phyloP scores from a whole-genome alignment of 2,888 invertebrate species.

The Coenonympha arcania region DNA sequence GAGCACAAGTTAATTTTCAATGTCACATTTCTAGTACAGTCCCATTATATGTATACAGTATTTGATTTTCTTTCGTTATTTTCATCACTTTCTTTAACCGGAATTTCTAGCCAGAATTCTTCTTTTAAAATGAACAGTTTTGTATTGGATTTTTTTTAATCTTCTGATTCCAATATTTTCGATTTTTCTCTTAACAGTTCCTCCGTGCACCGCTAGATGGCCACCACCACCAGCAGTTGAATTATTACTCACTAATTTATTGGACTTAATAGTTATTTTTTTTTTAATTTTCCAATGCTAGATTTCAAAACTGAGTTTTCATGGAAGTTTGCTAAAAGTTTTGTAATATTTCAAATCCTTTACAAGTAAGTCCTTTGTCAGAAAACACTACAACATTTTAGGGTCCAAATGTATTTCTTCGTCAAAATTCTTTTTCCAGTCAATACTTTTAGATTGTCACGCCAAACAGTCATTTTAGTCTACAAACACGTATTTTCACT shows the following conservation, averaged over 20 bases:
- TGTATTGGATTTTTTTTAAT: no score
- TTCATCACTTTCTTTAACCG: no score
- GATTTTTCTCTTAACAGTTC: not conserved
- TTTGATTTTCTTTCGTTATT: no score
- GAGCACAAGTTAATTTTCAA: no score
- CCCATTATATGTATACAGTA: no score
- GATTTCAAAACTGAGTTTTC: not conserved
- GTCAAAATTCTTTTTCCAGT: slow-evolving; percentile 25
- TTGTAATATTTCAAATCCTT: not conserved
- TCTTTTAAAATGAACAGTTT: no score
- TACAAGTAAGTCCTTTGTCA: slow-evolving; percentile 35
- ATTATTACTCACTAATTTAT: not conserved
- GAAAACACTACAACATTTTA: slow-evolving; percentile 41
- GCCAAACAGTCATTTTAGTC: slow-evolving; percentile 38
- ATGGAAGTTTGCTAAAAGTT: not conserved
- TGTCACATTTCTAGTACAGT: no score
- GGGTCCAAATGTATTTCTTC: slow-evolving; percentile 44
- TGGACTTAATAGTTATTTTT: not conserved
- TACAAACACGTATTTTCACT: not conserved
- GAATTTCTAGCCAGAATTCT: no score
- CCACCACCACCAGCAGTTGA: not conserved
- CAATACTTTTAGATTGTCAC: slow-evolving; percentile 27
- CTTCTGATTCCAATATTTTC: no score
- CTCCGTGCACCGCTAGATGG: not conserved
- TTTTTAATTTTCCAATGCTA: not conserved